A percentile compares a stretch with the other conserved stretches of the same genome.
phyloP scores from a whole-genome alignment of 2,797 vertebrate genomes.

The Mastacembelus armatus region DNA sequence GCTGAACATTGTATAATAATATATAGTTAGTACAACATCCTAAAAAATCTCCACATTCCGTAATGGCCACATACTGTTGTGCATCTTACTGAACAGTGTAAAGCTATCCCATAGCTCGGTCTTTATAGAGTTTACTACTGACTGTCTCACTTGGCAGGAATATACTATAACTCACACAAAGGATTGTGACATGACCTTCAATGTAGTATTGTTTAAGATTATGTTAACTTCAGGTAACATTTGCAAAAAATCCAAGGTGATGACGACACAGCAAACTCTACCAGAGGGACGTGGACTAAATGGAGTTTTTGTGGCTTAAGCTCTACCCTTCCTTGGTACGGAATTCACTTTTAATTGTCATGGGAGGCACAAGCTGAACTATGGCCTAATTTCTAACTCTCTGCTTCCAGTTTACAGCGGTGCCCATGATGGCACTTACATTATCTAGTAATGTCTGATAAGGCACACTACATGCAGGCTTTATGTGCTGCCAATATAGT shows the following conservation, averaged over 20 bases:
- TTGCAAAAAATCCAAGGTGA: neutral
- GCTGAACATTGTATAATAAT: conserved; percentile 11
- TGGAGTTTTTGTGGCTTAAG: too few species aligned
- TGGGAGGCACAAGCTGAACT: too few species aligned
- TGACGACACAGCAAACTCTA: neutral
- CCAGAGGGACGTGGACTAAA: neutral
- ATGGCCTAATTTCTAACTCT: too few species aligned
- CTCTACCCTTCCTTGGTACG: too few species aligned
- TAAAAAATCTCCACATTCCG: conserved; percentile 5
- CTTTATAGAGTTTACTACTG: neutral
- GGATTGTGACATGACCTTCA: neutral
- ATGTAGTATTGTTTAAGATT: neutral
- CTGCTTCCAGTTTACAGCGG: too few species aligned
- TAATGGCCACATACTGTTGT: neutral
- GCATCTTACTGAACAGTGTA: neutral
- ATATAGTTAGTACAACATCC: neutral
- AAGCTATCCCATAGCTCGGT: too few species aligned
- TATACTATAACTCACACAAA: neutral
- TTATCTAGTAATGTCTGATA: neutral
- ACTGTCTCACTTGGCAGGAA: neutral
- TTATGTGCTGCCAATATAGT: too few species aligned
- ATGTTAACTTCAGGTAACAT: neutral
- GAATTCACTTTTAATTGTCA: too few species aligned
- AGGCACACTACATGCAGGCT: neutral
- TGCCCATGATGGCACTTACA: neutral